Evolutionary conservation across 2,888 invertebrate species (phyloP).

Genomic region (Augiades crinisus): DNA sequence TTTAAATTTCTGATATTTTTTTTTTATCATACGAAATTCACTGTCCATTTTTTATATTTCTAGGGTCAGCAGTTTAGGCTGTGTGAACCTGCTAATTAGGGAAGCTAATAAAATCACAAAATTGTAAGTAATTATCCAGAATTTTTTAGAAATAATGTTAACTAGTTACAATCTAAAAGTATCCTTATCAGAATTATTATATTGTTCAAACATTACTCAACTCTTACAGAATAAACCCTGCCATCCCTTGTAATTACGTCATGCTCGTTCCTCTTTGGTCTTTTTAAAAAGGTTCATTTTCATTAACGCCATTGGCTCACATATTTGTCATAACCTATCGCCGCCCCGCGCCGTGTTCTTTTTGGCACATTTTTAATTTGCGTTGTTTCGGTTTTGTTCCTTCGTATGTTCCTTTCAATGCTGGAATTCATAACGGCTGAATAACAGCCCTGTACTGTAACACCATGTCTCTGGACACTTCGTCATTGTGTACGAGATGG

Average conservation of each 20-base stretch:
- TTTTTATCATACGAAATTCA: no score
- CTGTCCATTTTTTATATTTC: no score
- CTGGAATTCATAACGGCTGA: conserved; percentile 46
- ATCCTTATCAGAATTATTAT: no score
- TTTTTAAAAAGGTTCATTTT: conserved; percentile 72
- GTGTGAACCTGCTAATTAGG: no score
- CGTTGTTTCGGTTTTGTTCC: conserved; percentile 67
- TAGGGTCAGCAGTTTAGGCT: no score
- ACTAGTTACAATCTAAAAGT: no score
- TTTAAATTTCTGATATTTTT: no score
- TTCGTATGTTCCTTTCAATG: conserved; percentile 51
- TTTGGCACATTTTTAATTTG: conserved; percentile 77
- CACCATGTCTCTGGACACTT: conserved; percentile 7
- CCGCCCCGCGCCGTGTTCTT: conserved; percentile 54
- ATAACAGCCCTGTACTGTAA: conserved; percentile 30
- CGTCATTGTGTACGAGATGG: conserved; percentile 28
- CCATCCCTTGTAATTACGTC: conserved; percentile 16
- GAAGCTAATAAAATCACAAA: no score
- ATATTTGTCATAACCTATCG: conserved; percentile 80
- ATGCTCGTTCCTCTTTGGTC: conserved; percentile 26
- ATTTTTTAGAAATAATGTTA: no score
- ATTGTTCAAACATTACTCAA: conserved; percentile 1
- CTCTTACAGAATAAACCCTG: conserved; percentile 7
- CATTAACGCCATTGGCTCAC: conserved; percentile 78
- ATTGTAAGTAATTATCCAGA: no score